Evolutionary conservation across 1,140 invertebrate species (phyloP), one percentile per base, ranked within the genome.

Genomic region (Dinoponera quadriceps): DNA sequence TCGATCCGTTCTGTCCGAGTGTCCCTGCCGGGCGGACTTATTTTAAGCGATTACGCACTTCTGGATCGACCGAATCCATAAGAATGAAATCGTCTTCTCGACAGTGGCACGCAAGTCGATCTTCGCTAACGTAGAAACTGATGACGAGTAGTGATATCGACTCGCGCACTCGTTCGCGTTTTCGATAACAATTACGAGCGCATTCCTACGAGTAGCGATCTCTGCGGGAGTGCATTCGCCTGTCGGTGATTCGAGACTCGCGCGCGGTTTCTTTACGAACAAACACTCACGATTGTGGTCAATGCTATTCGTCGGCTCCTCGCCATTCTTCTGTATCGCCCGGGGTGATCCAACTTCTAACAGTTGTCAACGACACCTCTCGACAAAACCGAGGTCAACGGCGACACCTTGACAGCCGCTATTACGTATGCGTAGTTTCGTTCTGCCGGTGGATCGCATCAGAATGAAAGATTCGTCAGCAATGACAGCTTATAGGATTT

Each of bases 41-140:
- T 87, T 87, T 87, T 72, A 59, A 85, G 78, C 85, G 78, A 83
- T 87, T 87, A 83, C 85, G 71, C 48, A 72, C 62, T 63, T 65
- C 29, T 49, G 72, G 54, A 72, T 87, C 22, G 78, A 27, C 33
- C 71, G 38, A 60, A 49, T 38, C 27, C 66, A 29, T 59, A 59
- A 82, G 73, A 81, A 82, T 77, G 83, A 44, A 87, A 83, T 78
- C 84, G 54, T 48, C 73, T 72, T 44, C 78, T 13, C 66, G 72
- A 48, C 75, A 83, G 78, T 38, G 55, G 49, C 29, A 49, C 25
- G 48, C 33, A 27, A 38, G 38, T 29, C 51, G 44, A 62, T 77
- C 73, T 83, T 73, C 11, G 57, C 51, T 51, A 63, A 73, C 20
- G 44, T 54, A 51, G 66, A 80, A 60, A 38, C 44, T 54, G 20